These are phyloP conservation scores for Calephelis virginiensis DNA, from an alignment of 1,140 invertebrate species.

Conservation along the genomic window DNA sequence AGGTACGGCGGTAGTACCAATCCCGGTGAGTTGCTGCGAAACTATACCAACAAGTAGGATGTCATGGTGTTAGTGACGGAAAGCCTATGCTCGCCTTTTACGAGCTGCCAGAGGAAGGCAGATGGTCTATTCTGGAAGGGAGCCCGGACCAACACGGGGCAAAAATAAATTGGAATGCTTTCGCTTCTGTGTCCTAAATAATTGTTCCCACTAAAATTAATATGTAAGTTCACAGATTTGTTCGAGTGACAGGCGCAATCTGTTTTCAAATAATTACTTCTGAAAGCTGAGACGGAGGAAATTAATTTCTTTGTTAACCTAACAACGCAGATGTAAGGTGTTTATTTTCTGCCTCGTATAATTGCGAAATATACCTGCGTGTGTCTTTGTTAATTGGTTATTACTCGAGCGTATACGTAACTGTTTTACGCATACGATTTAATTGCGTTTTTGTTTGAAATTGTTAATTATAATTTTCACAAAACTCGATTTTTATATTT, in stretches of 20 bases:
- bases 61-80: no score
- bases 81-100: no score
- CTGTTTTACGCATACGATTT: no score
- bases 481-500: no score
- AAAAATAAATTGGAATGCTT: no score
- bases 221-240: slow-evolving; percentile 17
- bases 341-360: slow-evolving; percentile 28
- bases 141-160: no score
- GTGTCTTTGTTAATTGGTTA: neutral
- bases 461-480: no score
- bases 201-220: slow-evolving; percentile 12
- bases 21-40: no score
- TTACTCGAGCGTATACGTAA: neutral
- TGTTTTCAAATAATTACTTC: slow-evolving; percentile 70
- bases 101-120: no score
- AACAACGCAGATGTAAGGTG: slow-evolving; percentile 40
- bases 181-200: neutral
- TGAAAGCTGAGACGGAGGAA: slow-evolving; percentile 63
- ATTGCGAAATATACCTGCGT: slow-evolving; percentile 25
- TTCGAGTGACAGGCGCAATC: slow-evolving; percentile 62
- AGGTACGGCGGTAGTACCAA: no score
- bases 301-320: slow-evolving; percentile 65
- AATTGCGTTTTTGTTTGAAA: neutral
- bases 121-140: no score
- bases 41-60: no score